Conservation (phyloP, 2,113 vertebrate genomes). For the Boleophthalmus pectinirostris region DNA sequence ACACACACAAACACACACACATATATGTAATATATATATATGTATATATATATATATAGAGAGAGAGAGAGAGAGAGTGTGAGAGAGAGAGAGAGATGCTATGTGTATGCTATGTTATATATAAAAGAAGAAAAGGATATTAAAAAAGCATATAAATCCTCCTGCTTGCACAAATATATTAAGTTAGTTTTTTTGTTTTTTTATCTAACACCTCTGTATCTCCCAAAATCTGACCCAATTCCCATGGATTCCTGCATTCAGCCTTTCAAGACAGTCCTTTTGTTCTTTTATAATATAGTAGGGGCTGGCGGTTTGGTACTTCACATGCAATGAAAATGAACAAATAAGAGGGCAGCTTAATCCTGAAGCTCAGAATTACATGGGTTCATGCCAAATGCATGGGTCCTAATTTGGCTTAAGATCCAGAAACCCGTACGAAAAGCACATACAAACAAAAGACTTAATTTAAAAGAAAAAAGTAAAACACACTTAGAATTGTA, state of each 20-base stretch:
- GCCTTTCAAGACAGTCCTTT: slow-evolving; percentile 34
- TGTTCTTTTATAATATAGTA: slow-evolving; percentile 37
- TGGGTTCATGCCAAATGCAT: slow-evolving; percentile 32
- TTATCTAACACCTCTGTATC: slow-evolving; percentile 22
- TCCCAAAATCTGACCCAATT: slow-evolving; percentile 55
- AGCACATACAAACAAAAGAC: not conserved
- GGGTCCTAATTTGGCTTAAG: slow-evolving; percentile 28
- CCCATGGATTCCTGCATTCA: slow-evolving; percentile 47
- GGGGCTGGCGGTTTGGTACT: slow-evolving; percentile 33
- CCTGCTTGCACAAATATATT: not conserved
- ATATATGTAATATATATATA: no score
- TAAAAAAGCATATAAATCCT: no score
- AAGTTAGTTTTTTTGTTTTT: no score
- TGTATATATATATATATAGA: no score
- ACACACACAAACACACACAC: not conserved
- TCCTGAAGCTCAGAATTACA: slow-evolving; percentile 22
- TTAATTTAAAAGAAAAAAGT: slow-evolving; percentile 3
- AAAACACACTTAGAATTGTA: slow-evolving; percentile 4
- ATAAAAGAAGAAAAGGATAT: no score
- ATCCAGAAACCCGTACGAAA: slow-evolving; percentile 11
- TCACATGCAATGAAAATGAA: slow-evolving; percentile 39
- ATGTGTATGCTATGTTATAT: no score
- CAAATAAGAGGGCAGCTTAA: slow-evolving; percentile 36
- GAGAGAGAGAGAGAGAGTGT: no score
- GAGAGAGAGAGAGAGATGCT: no score